These are phyloP conservation scores for Aphyosemion australe DNA, from an alignment of 2,113 vertebrate genomes.

Conservation along the genomic window DNA sequence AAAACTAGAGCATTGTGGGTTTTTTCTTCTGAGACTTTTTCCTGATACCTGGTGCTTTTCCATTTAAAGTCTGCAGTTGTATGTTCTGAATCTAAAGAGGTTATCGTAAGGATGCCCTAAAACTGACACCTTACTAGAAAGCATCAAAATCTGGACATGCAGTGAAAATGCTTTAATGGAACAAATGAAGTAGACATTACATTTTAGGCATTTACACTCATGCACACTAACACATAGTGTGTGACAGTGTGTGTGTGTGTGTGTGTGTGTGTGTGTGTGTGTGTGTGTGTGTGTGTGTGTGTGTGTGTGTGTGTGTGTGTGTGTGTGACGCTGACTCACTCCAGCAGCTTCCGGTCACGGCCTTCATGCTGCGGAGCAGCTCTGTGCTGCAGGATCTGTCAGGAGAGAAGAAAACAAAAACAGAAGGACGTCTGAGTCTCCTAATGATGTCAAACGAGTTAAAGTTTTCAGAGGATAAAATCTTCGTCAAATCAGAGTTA, in stretches of 20 bases:
- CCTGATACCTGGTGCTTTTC: too few relatives aligned
- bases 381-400: constrained; percentile 42
- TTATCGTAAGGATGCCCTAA: too few relatives aligned
- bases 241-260: constrained; percentile 15
- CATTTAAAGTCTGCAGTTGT: too few relatives aligned
- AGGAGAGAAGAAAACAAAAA: constrained; percentile 31
- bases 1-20: too few relatives aligned
- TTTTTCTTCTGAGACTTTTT: too few relatives aligned
- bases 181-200: neutral
- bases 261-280: constrained; percentile 36
- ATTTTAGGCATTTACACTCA: constrained; percentile 1
- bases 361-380: constrained; percentile 34
- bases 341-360: constrained; percentile 44
- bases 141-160: neutral
- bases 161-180: constrained; percentile 2
- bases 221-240: neutral
- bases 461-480: neutral
- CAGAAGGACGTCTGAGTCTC: constrained; percentile 12
- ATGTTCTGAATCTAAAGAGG: too few relatives aligned
- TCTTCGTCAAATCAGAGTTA: neutral
- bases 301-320: too few relatives aligned
- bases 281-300: neutral
- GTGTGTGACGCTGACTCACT: constrained; percentile 50
- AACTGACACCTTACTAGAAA: neutral
- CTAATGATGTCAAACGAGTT: neutral